Evolutionary conservation across 2,888 invertebrate genomes (phyloP).

Genomic region (Acleris cristana): DNA sequence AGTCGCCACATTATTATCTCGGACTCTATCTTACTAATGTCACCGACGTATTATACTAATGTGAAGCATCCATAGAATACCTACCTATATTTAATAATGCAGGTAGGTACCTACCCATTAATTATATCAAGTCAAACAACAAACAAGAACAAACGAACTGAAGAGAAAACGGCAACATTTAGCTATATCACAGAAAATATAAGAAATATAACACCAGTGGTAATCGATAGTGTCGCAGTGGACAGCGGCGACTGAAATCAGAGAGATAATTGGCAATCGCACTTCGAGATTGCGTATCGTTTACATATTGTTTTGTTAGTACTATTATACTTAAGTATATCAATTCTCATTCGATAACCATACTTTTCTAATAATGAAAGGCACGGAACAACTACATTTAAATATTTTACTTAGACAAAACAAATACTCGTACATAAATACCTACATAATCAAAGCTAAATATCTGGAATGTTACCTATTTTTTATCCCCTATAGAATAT

Average conservation of each 20-base stretch:
- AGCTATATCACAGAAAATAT: not conserved
- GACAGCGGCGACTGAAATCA: conserved; percentile 62
- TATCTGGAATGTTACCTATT: no score
- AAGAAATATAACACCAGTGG: conserved; percentile 11
- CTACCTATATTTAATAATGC: no score
- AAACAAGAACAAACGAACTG: no score
- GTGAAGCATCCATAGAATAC: no score
- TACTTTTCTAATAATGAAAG: not conserved
- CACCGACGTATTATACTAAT: no score
- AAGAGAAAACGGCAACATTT: not conserved
- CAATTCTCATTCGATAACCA: not conserved
- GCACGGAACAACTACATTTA: no score
- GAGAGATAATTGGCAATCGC: conserved; percentile 79
- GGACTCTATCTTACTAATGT: no score
- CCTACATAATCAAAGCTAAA: not conserved
- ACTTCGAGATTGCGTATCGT: conserved; percentile 64
- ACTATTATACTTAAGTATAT: conserved; percentile 29
- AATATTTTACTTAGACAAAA: no score
- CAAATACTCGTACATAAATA: not conserved
- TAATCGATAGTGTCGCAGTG: conserved; percentile 29
- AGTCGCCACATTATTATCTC: no score
- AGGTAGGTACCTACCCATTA: no score
- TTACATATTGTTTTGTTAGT: conserved; percentile 49
- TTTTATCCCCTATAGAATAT: no score
- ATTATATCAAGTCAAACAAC: no score